These are phyloP conservation scores for Paralvinella palmiformis DNA, from an alignment of 1,140 invertebrate genomes.

Conservation along the genomic window DNA sequence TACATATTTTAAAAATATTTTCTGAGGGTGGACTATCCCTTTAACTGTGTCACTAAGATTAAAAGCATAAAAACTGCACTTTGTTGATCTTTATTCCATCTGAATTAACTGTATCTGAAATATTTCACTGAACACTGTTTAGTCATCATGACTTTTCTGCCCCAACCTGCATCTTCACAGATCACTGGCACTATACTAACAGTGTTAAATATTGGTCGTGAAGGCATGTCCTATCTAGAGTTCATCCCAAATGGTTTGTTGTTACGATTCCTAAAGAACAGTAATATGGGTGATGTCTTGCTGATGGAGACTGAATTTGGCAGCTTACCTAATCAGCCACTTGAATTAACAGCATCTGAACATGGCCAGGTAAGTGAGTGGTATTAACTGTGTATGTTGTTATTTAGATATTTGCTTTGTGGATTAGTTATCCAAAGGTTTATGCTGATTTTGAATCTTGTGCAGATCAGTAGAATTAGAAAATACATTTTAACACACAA, in stretches of 20 bases:
- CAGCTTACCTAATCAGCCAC: conserved; percentile 66
- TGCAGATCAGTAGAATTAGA: no score
- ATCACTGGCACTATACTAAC: conserved; percentile 52
- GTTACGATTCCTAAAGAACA: conserved; percentile 73
- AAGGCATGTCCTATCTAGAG: conserved; percentile 78
- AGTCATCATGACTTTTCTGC: not conserved
- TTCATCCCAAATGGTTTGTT: conserved; percentile 68
- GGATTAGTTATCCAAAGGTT: no score
- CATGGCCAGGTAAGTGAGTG: conserved; percentile 28
- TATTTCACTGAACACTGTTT: not conserved
- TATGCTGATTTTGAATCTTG: no score
- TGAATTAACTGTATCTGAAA: not conserved
- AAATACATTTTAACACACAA: no score
- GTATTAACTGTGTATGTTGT: no score
- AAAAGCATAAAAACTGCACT: not conserved
- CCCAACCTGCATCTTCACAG: conserved; percentile 51
- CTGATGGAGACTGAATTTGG: conserved; percentile 58
- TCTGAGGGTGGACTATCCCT: no score
- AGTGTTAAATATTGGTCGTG: conserved; percentile 62
- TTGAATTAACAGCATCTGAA: conserved; percentile 55
- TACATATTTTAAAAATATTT: no score
- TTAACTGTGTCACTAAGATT: not conserved
- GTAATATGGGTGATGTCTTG: conserved; percentile 64
- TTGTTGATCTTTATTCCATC: not conserved
- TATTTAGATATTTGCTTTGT: no score